A percentile compares a stretch with the other conserved stretches of the same genome.
phyloP scores from a whole-genome alignment of 2,797 vertebrate species.

The Lateolabrax maculatus region DNA sequence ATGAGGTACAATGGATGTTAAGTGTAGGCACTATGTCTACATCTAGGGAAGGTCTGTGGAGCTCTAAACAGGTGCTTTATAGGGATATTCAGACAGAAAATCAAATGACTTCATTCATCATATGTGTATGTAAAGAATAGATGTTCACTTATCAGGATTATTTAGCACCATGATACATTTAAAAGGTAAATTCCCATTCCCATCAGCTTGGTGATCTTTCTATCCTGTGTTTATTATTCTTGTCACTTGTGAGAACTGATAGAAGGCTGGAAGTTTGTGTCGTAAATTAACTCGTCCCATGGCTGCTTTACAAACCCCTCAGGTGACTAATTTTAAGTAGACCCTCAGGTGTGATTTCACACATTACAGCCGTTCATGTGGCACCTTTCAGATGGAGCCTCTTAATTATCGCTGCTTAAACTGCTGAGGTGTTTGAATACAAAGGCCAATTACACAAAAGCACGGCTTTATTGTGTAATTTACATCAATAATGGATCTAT shows the following conservation, averaged over 20 bases:
- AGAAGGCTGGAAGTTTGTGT: slow-evolving; percentile 42
- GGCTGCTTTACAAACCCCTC: slow-evolving; percentile 71
- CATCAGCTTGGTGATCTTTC: slow-evolving; percentile 26
- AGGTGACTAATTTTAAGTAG: slow-evolving; percentile 80
- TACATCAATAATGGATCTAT: slow-evolving; percentile 63
- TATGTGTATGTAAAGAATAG: slow-evolving; percentile 22
- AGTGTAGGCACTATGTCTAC: slow-evolving; percentile 61
- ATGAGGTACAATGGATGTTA: slow-evolving; percentile 71
- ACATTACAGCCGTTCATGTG: slow-evolving; percentile 72
- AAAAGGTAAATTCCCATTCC: slow-evolving; percentile 46
- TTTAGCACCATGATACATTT: slow-evolving; percentile 45
- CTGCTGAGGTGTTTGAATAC: slow-evolving; percentile 74
- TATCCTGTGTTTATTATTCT: slow-evolving; percentile 44
- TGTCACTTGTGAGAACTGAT: slow-evolving; percentile 38
- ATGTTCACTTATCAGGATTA: slow-evolving; percentile 43
- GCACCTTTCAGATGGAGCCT: slow-evolving; percentile 69
- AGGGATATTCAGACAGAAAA: slow-evolving; percentile 58
- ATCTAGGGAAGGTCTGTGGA: slow-evolving; percentile 51
- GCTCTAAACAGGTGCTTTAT: slow-evolving; percentile 77
- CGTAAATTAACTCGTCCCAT: slow-evolving; percentile 54
- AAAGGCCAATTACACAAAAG: slow-evolving; percentile 72
- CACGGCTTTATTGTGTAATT: slow-evolving; percentile 68
- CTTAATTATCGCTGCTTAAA: slow-evolving; percentile 81
- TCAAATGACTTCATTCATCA: slow-evolving; percentile 43
- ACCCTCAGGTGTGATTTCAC: slow-evolving; percentile 82